phyloP scores from a whole-genome alignment of 2,797 vertebrate species.

The Scolopax rusticola region DNA sequence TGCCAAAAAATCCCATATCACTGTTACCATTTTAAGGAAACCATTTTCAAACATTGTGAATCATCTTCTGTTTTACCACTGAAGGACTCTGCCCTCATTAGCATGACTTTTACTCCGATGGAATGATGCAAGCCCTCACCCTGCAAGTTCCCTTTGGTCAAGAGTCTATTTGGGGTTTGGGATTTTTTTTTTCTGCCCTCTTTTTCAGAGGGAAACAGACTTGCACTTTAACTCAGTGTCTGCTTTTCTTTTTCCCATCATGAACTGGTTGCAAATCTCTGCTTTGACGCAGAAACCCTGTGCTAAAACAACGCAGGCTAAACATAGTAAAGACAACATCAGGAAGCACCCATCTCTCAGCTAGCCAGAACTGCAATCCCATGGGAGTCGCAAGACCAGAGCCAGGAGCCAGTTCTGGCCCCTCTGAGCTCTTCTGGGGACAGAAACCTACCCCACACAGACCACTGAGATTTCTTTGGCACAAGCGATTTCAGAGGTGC shows the following conservation, averaged over 20 bases:
- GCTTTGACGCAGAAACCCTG: neutral
- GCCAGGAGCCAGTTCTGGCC: neutral
- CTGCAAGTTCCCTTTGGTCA: neutral
- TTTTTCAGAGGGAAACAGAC: neutral
- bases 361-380: neutral
- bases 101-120: neutral
- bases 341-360: neutral
- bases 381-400: neutral
- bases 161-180: neutral
- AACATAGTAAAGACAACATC: neutral
- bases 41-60: neutral
- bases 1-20: neutral
- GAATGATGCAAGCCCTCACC: neutral
- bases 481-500: neutral
- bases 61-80: neutral
- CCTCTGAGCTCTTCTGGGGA: neutral
- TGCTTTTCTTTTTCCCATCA: constrained; percentile 4
- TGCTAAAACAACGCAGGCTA: neutral
- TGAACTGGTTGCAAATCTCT: neutral
- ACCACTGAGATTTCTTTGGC: neutral
- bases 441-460: neutral
- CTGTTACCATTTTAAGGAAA: neutral
- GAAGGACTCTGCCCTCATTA: neutral
- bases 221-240: neutral
- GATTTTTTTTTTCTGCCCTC: neutral